Base-by-base conservation (phyloP, 2,113 vertebrate species). In the Phainopepla nitens region DNA sequence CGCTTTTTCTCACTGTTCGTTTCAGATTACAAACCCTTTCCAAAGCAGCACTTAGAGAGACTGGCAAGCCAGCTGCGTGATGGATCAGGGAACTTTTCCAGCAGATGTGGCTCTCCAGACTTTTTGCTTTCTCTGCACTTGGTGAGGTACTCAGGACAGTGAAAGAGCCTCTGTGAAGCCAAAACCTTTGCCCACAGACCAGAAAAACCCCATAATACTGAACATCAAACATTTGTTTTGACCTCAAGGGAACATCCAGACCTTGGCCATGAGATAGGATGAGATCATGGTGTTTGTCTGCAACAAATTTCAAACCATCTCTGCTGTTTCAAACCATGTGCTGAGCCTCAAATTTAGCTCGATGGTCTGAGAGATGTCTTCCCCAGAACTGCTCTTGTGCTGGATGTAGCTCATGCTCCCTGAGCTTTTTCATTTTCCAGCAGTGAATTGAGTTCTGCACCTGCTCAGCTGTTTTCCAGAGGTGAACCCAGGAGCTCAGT, bases 321-420 rank as follows among this genome's bases (percentile, higher is more conserved):
- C 77, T 66, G 53, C 51, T 1, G 6, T 0, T 33, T n/a, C n/a
- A n/a, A 41, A 25, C 21, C 53, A 41, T 0, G 4, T 25, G 44
- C 29, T 76, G 69, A 91, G 15, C 61, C 51, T 27, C 22, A 36
- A 22, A 51, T 15, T 44, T 7, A 33, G 11, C 45, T 27, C 0
- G 0, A 12, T 69, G 22, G 28, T 44, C 18, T 33, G 62, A 36
- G 51, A 42, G 33, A 36, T 4, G 1, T 60, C 73, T 73, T 25
- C 68, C 68, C n/a, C 51, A 57, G 57, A 15, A 0, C 4, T 25
- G 28, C 47, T 51, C 36, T 54, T 0, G 1, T 42, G 31, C 68
- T 73, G 57, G 13, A 8, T 44, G 17, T 12, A 51, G 41, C 25
- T 33, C 8, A 0, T n/a, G n/a, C 29, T 78, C 31, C 12, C 18